Evolutionary conservation across 2,797 vertebrate species (phyloP), one percentile per base, ranked within the genome.

Genomic region (Florisuga fusca): DNA sequence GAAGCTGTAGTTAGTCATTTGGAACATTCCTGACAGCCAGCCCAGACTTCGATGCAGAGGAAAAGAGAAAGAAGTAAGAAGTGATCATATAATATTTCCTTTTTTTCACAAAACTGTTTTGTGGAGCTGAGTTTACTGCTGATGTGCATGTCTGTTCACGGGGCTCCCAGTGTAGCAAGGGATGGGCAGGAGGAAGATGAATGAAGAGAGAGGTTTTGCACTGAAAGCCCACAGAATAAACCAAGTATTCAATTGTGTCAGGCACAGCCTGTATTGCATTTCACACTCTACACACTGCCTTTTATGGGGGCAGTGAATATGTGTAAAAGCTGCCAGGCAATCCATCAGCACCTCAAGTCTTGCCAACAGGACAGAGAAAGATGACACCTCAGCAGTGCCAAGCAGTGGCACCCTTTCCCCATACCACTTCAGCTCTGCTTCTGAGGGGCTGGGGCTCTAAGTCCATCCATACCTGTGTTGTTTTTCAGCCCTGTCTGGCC

Each of bases 381-480:
- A 87, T 81, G 77, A n/a, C 71, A 68, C 62, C 38, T 41, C 7
- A 0, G 61, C 58, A 7, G 54, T 55, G 55, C 87, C 69, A 54
- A 7, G 77, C 68, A 31, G 33, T 7, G n/a, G 50, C 78, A 67
- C 17, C 19, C 20, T 22, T 20, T 26, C 68, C 68, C 55, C 2
- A 0, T 8, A 17, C 23, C 9, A 1, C 51, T 50, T 66, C 45
- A 0, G 4, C 78, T 67, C 68, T 21, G 54, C 1, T 31, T 59
- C 3, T 0, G 0, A 50, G 66, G 22, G 46, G 26, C 15, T 2
- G 1, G 2, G 3, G 8, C 67, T 82, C 26, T 1, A 0, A 43
- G 31, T 11, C 66, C 62, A n/a, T 10, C 50, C 1, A 0, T 46
- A 67, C 34, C 8, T 0, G 0, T 2, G 3, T 1, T 7, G 15